Base-by-base conservation (phyloP, 2,888 invertebrate species). In the Rhyacophila evoluta region DNA sequence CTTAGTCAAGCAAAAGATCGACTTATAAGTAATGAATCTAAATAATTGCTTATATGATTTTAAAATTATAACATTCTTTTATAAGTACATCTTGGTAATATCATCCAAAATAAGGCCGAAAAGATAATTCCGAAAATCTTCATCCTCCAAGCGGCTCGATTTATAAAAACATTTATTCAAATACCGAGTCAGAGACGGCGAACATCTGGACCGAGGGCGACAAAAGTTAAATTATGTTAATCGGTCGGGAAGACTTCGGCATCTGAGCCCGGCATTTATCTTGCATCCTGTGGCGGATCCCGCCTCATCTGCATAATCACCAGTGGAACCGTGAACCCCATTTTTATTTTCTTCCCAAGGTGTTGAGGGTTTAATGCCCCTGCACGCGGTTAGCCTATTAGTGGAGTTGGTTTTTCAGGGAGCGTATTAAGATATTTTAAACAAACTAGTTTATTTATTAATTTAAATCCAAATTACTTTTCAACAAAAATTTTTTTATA, bases 151-250 rank as follows among this genome's bases (percentile, higher is more conserved):
- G 15, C 55, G 55, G 5, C 19, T 55, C 15, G 55, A 55, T 55
- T 55, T 55, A 55, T 25, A 55, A 55, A 55, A 55, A 55, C 55
- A 55, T 55, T 55, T 55, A 55, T 55, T 55, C 55, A 55, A 55
- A 55, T 55, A 55, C 55, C 15, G 19, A 55, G 55, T 55, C 55
- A 55, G 55, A 55, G 55, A 55, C 55, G 8, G 55, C 8, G 55
- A 55, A 55, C 55, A 55, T 55, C 55, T 55, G 55, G 55, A 55
- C 55, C 55, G 55, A 55, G 55, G 25, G 81, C 74, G 81, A 79
- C 81, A 80, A 81, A 80, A 81, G 79, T 80, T 79, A 81, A 81
- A 78, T 81, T 81, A 81, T 81, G 81, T 80, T 81, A 81, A 81
- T 81, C 81, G 79, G 37, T 68, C 39, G 69, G 77, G 76, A 76